Base-by-base conservation (phyloP, 2,888 invertebrate species). In the Meiosimyza decipiens region DNA sequence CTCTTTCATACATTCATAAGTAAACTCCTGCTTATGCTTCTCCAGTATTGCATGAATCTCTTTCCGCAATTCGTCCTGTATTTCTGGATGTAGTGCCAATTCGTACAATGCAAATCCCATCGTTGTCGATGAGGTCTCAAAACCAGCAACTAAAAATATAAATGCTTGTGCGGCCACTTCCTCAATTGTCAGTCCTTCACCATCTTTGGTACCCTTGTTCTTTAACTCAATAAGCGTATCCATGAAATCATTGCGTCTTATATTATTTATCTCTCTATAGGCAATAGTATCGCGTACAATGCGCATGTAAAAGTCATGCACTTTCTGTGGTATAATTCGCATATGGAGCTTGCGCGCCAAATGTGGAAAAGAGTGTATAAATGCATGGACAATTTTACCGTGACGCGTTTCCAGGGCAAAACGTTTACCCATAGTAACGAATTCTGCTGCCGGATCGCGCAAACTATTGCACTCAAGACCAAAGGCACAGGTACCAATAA, bases 131-230 rank as follows among this genome's bases (percentile, higher is more conserved):
- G 89, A 89, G 0, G 90, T 90, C 79, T 90, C 90, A 69, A 87
- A 89, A 0, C 90, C 90, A 54, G 89, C 90, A 3, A 82, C 71
- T 70, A 89, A 89, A 77, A 91, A 90, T 0, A 89, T 82, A 54
- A 89, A 87, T 6, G 89, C 88, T 72, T 91, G 90, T 0, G 90
- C 88, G 0, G 88, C 84, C 0, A 91, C 80, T 28, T 90, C 79
- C 5, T 88, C 85, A 2, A 89, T 82, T 1, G 87, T 54, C 9
- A 82, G 18, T 0, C 57, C 77, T 5, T 67, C 77, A 0, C 73
- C 64, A 22, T 68, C 75, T 28, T 28, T 28, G 0, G 74, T 49
- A 2, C 77, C 78, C 0, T 74, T 63, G 15, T 81, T 80, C 73
- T 85, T 87, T 73, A 86, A 64, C 22, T 88, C 87, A 3, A 89